Base-by-base conservation (phyloP, 2,888 invertebrate genomes). In the Acleris sparsana region DNA sequence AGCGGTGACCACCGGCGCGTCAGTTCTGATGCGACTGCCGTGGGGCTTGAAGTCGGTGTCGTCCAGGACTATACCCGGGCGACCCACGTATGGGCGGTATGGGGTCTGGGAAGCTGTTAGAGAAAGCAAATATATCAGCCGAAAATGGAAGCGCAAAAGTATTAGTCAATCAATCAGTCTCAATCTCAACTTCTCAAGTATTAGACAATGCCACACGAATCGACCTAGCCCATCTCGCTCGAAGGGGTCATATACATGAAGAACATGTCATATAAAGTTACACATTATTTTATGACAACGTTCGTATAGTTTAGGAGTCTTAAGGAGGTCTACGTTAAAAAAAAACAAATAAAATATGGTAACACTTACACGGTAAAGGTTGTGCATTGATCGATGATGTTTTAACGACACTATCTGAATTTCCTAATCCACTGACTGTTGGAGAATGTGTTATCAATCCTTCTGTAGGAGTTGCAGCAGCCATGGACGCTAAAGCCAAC, bases 31-130 rank as follows among this genome's bases (percentile, higher is more conserved):
- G 74, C 93, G 77, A 1, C 92, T 85, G 0, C 94, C 94, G 25
- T 94, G 95, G 0, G 96, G 96, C 76, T 96, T 96, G 85, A 96
- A 96, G 83, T 96, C 96, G 0, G 96, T 94, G 79, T 97, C 97
- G 72, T 97, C 97, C 16, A 97, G 88, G 0, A 97, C 97, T 63
- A 97, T 97, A 20, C 97, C 97, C 0, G 97, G 97, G 11, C 97
- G 96, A 29, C 95, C 94, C 13, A 39, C 39, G 82, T 97, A 97
- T 0, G 95, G 93, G 53, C 94, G 92, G 85, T 94, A 93, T 39
- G 92, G 89, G 4, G 85, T 84, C 77, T 87, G 86, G 0, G 89
- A 84, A 33, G 89, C 88, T 13, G 39, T 79, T 79, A 5, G 59
- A 9, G 13, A 39, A 13, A 33, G 2, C 11, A 3, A 33, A 33